Conservation (phyloP, 2,888 invertebrate species). For the Rotaria magnacalcarata region DNA sequence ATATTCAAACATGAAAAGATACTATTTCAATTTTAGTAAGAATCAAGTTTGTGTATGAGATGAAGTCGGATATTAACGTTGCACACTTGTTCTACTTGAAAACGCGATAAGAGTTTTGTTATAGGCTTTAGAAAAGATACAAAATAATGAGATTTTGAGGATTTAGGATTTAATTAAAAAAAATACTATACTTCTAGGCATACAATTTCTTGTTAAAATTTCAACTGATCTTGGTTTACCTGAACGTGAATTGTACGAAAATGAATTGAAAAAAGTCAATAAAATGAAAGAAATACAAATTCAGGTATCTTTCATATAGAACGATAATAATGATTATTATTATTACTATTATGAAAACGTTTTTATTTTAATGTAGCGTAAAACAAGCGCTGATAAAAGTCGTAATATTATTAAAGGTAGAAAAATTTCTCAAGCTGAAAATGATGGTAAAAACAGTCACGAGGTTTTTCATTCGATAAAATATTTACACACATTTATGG, state of each 20-base stretch:
- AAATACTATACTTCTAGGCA: conserved; percentile 61
- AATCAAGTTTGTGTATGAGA: too few species aligned
- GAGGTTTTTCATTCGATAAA: too few species aligned
- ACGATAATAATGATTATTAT: too few species aligned
- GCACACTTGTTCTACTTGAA: neutral
- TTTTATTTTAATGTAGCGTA: neutral
- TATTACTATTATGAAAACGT: neutral
- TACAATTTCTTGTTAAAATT: conserved; percentile 79
- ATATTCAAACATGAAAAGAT: neutral
- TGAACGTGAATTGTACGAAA: conserved; percentile 78
- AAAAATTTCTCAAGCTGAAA: conserved; percentile 32
- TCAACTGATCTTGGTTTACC: conserved; percentile 79
- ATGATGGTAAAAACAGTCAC: neutral
- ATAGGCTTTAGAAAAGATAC: neutral
- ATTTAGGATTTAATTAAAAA: too few species aligned
- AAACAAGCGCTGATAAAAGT: conserved; percentile 41
- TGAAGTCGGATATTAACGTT: neutral
- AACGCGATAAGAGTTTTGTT: neutral
- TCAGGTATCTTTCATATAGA: conserved; percentile 7
- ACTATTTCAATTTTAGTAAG: neutral
- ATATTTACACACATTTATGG: neutral
- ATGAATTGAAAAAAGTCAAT: conserved; percentile 74
- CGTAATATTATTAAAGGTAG: conserved; percentile 39
- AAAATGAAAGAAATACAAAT: conserved; percentile 45
- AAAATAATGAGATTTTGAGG: neutral